phyloP scores from a whole-genome alignment of 2,888 invertebrate genomes.

The Hydraecia micacea region DNA sequence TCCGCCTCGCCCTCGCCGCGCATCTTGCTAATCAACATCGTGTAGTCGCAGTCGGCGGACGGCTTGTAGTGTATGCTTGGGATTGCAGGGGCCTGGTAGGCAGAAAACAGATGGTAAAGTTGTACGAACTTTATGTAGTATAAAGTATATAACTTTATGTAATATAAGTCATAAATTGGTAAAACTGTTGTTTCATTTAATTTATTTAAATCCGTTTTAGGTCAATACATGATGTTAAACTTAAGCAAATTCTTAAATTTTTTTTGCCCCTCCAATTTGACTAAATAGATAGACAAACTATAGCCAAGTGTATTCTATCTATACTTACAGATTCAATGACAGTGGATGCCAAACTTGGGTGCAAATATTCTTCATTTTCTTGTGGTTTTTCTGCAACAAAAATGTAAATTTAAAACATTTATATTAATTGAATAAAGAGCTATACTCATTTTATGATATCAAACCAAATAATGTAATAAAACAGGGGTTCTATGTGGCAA shows the following conservation, averaged over 20 bases:
- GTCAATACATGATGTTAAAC: not conserved
- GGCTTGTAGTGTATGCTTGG: constrained; percentile 94
- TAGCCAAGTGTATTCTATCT: not conserved
- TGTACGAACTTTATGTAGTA: not conserved
- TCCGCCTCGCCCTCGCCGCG: constrained; percentile 89
- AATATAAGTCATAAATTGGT: not conserved
- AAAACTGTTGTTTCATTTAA: not conserved
- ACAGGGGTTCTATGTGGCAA: not conserved
- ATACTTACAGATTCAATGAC: constrained; percentile 92
- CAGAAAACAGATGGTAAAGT: not conserved
- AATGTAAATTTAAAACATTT: not conserved
- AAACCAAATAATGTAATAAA: not conserved
- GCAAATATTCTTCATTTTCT: constrained; percentile 93
- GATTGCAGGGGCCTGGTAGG: constrained; percentile 88
- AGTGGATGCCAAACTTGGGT: constrained; percentile 94
- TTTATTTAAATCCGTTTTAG: not conserved
- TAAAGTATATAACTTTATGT: no score
- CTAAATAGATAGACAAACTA: not conserved
- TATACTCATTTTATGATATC: not conserved
- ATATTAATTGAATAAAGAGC: not conserved
- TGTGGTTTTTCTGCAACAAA: constrained; percentile 87
- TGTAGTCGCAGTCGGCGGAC: constrained; percentile 96
- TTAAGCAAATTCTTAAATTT: not conserved
- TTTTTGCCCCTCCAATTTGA: not conserved
- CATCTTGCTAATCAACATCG: constrained; percentile 96